A percentile compares a stretch with the other conserved stretches of the same genome.
phyloP scores from a whole-genome alignment of 2,888 invertebrate genomes.

The Synanthedon andrenaeformis region DNA sequence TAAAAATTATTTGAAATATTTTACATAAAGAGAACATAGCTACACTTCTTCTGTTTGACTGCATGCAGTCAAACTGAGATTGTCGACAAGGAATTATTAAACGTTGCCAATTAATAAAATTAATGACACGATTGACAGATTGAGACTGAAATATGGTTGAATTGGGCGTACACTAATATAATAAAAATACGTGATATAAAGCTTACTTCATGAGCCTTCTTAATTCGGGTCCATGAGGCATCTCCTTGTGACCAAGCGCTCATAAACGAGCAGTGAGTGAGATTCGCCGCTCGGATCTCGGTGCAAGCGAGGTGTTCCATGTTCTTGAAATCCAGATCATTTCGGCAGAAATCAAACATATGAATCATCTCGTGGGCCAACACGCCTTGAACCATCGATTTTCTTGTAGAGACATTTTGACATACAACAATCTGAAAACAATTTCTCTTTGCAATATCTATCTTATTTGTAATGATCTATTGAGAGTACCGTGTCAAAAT shows the following conservation, averaged over 20 bases:
- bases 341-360: conserved; percentile 94
- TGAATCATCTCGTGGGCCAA: conserved; percentile 94
- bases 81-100: too few relatives aligned
- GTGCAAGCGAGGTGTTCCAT: conserved; percentile 94
- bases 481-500: too few relatives aligned
- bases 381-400: conserved; percentile 82
- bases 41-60: too few relatives aligned
- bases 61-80: too few relatives aligned
- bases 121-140: too few relatives aligned
- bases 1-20: too few relatives aligned
- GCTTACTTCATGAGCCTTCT: conserved; percentile 80
- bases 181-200: too few relatives aligned
- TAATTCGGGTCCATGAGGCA: conserved; percentile 78
- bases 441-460: background rate
- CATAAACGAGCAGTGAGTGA: conserved; percentile 91
- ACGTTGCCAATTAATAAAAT: too few relatives aligned
- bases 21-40: too few relatives aligned
- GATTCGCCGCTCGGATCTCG: conserved; percentile 93
- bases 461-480: background rate
- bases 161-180: too few relatives aligned
- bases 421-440: conserved; percentile 87
- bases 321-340: conserved; percentile 89
- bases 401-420: conserved; percentile 81
- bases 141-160: too few relatives aligned
- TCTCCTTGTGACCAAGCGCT: conserved; percentile 84